A percentile compares a stretch with the other conserved stretches of the same genome.
Evolutionary conservation across 2,797 vertebrate genomes (phyloP).

Genomic region (Choloepus didactylus): DNA sequence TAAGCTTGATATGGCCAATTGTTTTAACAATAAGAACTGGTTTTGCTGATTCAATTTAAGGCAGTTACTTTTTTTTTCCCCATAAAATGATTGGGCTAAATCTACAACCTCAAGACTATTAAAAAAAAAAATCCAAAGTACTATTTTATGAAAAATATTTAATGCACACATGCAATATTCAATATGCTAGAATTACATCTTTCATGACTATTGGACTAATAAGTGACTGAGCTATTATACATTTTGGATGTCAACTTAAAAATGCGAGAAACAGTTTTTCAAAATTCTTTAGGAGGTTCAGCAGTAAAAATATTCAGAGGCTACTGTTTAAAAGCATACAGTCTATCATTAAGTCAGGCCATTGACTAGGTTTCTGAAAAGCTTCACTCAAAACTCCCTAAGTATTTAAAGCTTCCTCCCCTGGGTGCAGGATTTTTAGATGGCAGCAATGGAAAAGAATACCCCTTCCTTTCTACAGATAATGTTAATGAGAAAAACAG

Average conservation of each 20-base stretch:
- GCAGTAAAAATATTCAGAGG: background rate
- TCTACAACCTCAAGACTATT: background rate
- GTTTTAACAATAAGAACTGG: background rate
- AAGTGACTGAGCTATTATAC: background rate
- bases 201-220: background rate
- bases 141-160: background rate
- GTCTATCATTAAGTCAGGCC: conserved; percentile 22
- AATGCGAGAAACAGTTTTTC: background rate
- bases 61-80: background rate
- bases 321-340: background rate
- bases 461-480: background rate
- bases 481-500: background rate
- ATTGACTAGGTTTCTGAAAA: conserved; percentile 34
- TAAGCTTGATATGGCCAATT: background rate
- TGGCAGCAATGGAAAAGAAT: background rate
- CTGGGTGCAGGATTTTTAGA: background rate
- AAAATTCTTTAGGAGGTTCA: background rate
- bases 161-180: background rate
- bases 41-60: conserved; percentile 41
- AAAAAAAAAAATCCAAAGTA: background rate
- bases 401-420: background rate
- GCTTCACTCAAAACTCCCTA: conserved; percentile 24
- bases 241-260: conserved; percentile 15
- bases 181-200: background rate
- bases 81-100: background rate